A percentile compares a stretch with the other conserved stretches of the same genome.
These are phyloP conservation scores for Drosophila bipectinata DNA, from an alignment of 1,140 invertebrate species.

Conservation along the genomic window DNA sequence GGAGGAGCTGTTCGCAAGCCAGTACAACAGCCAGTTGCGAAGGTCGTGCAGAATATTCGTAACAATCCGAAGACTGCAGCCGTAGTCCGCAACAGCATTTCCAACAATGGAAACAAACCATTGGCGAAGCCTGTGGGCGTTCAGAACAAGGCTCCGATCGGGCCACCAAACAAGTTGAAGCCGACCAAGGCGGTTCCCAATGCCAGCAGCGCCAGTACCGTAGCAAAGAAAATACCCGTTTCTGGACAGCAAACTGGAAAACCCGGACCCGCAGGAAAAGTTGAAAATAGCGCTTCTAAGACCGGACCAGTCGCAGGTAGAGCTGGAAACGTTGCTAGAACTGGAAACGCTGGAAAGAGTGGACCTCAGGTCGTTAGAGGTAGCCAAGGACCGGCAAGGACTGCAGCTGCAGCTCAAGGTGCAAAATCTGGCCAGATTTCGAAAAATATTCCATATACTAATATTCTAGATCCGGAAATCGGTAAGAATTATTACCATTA, in stretches of 20 bases:
- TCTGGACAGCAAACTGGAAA: not conserved
- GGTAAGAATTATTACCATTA: too few relatives aligned
- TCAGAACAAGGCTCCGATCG: not conserved
- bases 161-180: not conserved
- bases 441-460: not conserved
- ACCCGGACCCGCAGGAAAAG: too few relatives aligned
- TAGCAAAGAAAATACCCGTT: not conserved
- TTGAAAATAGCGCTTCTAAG: not conserved
- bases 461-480: not conserved
- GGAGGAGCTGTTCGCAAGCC: constrained; percentile 27
- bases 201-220: constrained; percentile 2
- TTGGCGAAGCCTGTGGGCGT: not conserved
- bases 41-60: constrained; percentile 27
- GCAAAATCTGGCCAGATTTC: not conserved
- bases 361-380: not conserved
- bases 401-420: not conserved
- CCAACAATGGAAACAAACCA: constrained; percentile 5
- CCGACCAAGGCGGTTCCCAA: not conserved
- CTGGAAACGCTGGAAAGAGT: not conserved
- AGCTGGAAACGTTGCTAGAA: not conserved
- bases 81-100: constrained; percentile 2
- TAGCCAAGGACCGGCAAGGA: not conserved
- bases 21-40: constrained; percentile 7
- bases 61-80: constrained; percentile 21
- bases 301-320: constrained; percentile 7